Evolutionary conservation across 2,113 vertebrate genomes (phyloP), one percentile per base, ranked within the genome.

Genomic region (Microcebus griseorufus): DNA sequence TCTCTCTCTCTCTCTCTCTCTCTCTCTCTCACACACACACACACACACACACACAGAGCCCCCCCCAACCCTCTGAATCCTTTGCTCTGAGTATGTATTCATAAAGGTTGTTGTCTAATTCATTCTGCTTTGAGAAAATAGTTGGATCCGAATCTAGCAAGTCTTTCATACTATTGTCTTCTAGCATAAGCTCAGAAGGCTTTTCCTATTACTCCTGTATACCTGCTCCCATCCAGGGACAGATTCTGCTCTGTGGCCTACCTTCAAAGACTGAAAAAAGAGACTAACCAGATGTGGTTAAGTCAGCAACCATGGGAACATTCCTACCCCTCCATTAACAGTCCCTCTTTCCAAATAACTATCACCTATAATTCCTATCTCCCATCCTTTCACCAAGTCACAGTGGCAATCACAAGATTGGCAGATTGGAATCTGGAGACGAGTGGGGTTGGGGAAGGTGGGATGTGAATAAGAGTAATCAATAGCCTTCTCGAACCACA

Each of bases 81-180:
- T 72, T 62, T 88, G 18, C 60, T 83, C 29, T 48, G 18, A 88
- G n/a, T 14, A 9, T 96, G 58, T 67, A 11, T 93, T 67, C 45
- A 23, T 76, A 75, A 88, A 90, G 18, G 16, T 22, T 87, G 23
- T 60, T 94, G 34, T 72, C 51, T 67, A 69, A 48, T 85, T 79
- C 51, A 81, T 58, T 80, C 53, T 62, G 32, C 65, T 82, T 96
- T 92, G 39, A 70, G 78, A 85, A 95, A 94, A 76, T n/a, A 75
- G 11, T n/a, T 89, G 16, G 42, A 65, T 14, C 6, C 39, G 85
- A 23, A 80, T 60, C 48, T 62, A 88, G 14, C 51, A 92, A 94
- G 25, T 90, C 27, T 73, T 73, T 78, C 42, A 84, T 45, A 84
- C 65, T 93, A 6, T 51, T 87, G 2, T 53, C 42, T 90, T 91